phyloP scores from a whole-genome alignment of 2,797 vertebrate genomes.

The Botia kubotai region DNA sequence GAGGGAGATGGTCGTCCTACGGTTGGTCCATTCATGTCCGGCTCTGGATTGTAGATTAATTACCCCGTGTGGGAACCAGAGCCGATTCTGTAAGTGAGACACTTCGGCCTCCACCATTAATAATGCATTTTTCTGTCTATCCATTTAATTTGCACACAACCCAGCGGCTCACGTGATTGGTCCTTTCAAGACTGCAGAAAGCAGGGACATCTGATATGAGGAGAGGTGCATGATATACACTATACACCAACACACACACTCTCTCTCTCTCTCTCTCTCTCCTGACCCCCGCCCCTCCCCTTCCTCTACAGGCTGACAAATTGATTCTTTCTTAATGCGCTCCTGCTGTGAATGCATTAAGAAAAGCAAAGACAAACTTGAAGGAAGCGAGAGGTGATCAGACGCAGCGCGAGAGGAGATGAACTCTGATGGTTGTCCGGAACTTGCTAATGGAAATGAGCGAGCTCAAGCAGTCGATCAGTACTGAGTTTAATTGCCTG shows the following conservation, averaged over 20 bases:
- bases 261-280: constrained; percentile 17
- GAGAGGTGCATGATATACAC: constrained; percentile 65
- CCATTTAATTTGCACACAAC: constrained; percentile 80
- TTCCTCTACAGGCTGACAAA: constrained; percentile 67
- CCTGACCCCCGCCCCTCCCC: constrained; percentile 30
- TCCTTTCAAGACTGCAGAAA: constrained; percentile 68
- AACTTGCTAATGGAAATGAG: constrained; percentile 18
- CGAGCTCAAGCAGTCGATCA: constrained; percentile 8
- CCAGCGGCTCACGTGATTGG: constrained; percentile 67
- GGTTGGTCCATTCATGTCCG: constrained; percentile 70
- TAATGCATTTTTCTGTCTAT: constrained; percentile 85
- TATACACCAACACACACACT: constrained; percentile 28
- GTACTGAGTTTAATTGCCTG: constrained; percentile 3
- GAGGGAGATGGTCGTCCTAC: constrained; percentile 65
- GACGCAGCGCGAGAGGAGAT: not conserved
- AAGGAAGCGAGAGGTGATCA: constrained; percentile 42
- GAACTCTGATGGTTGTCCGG: not conserved
- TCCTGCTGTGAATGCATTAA: constrained; percentile 50
- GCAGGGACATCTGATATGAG: constrained; percentile 73
- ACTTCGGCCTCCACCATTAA: constrained; percentile 79
- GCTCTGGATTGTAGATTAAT: constrained; percentile 78
- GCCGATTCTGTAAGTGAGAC: constrained; percentile 74
- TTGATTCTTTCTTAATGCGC: constrained; percentile 68
- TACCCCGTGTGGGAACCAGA: constrained; percentile 77
- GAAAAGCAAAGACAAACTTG: constrained; percentile 21